phyloP scores from a whole-genome alignment of 2,797 vertebrate genomes.

The Parauchenoglanis ngamensis region DNA sequence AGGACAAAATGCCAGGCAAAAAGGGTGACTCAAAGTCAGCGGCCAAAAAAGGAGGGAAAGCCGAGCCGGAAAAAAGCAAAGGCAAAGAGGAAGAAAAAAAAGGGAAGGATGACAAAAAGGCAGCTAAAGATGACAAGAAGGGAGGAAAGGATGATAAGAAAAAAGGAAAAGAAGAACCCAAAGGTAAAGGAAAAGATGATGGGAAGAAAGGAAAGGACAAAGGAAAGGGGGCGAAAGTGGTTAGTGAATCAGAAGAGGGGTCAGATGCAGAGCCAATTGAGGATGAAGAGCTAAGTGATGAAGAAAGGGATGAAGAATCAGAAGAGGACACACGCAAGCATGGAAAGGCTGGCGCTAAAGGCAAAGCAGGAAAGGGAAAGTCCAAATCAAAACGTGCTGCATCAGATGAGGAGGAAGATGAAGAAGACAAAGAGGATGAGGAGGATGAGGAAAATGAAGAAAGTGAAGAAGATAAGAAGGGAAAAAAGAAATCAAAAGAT shows the following conservation, averaged over 20 bases:
- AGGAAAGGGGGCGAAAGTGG: constrained; percentile 79
- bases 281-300: constrained; percentile 72
- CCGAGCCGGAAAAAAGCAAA: constrained; percentile 66
- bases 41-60: constrained; percentile 70
- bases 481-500: constrained; percentile 74
- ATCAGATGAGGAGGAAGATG: constrained; percentile 75
- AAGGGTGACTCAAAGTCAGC: constrained; percentile 73
- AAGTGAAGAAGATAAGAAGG: constrained; percentile 70
- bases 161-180: constrained; percentile 65
- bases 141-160: constrained; percentile 62
- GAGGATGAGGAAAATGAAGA: constrained; percentile 70
- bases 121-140: constrained; percentile 63
- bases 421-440: constrained; percentile 69
- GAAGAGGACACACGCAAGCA: constrained; percentile 69
- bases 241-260: constrained; percentile 78
- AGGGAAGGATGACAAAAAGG: constrained; percentile 74
- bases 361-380: constrained; percentile 67
- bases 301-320: constrained; percentile 71
- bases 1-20: constrained; percentile 74
- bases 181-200: constrained; percentile 67
- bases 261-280: constrained; percentile 74
- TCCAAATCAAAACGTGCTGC: constrained; percentile 62
- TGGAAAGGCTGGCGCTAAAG: constrained; percentile 63
- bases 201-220: constrained; percentile 64
- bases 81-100: constrained; percentile 70